Evolutionary conservation across 2,888 invertebrate genomes (phyloP).

Genomic region (Pristionchus fissidentatus): DNA sequence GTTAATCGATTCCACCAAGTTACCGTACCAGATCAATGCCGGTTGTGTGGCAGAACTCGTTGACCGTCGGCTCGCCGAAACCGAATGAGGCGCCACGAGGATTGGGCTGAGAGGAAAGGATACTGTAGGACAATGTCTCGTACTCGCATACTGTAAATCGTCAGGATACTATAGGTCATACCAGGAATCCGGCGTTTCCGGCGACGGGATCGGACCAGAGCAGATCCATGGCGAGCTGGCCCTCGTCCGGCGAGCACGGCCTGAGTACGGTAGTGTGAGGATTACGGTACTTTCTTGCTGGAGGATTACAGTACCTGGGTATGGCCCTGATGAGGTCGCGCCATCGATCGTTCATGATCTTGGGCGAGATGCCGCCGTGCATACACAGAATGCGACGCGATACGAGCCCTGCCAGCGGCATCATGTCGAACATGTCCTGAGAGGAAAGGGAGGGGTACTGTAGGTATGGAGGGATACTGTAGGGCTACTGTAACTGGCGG

Average conservation of each 20-base stretch:
- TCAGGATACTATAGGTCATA: neutral
- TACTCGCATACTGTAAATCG: neutral
- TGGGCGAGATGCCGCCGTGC: conserved; percentile 62
- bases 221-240: conserved; percentile 58
- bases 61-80: conserved; percentile 79
- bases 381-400: conserved; percentile 79
- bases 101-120: conserved; percentile 51
- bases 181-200: conserved; percentile 49
- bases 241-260: conserved; percentile 49
- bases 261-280: conserved; percentile 44
- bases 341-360: conserved; percentile 54
- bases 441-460: neutral
- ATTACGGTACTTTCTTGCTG: neutral
- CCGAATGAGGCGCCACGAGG: conserved; percentile 79
- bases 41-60: conserved; percentile 77
- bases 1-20: too few relatives aligned
- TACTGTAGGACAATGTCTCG: neutral
- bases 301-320: neutral
- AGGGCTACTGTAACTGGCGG: neutral
- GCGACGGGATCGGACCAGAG: conserved; percentile 58
- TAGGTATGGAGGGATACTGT: conserved; percentile 35
- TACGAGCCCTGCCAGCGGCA: conserved; percentile 78
- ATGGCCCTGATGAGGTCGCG: conserved; percentile 50
- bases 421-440: conserved; percentile 77
- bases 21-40: conserved; percentile 76